Conservation (phyloP, 2,888 invertebrate species). For the Horisme vitalbata region DNA sequence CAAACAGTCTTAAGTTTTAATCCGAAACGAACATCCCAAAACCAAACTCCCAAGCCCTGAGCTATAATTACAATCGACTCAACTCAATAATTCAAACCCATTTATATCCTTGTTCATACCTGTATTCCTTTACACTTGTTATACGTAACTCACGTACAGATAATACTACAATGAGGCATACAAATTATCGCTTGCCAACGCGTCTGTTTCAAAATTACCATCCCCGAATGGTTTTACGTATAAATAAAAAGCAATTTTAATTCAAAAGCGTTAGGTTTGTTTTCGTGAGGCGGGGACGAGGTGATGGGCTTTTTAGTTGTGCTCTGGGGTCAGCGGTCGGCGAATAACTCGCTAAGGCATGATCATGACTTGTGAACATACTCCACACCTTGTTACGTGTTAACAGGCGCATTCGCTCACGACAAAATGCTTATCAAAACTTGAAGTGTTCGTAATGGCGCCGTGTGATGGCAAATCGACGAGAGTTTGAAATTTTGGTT, state of each 20-base stretch:
- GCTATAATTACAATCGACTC: constrained; percentile 59
- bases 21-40: constrained; percentile 25
- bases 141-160: constrained; percentile 74
- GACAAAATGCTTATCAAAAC: constrained; percentile 79
- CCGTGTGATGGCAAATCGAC: constrained; percentile 58
- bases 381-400: constrained; percentile 82
- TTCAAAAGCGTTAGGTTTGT: constrained; percentile 36
- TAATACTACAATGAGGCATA: constrained; percentile 79
- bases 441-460: constrained; percentile 53
- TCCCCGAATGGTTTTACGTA: constrained; percentile 42
- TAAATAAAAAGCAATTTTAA: constrained; percentile 36
- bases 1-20: constrained; percentile 8
- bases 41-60: constrained; percentile 37
- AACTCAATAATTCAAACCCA: constrained; percentile 60
- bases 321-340: constrained; percentile 74
- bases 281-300: constrained; percentile 19
- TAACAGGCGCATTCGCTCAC: constrained; percentile 82
- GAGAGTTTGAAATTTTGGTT: constrained; percentile 49
- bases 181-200: constrained; percentile 80
- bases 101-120: constrained; percentile 70
- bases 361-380: constrained; percentile 76
- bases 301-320: constrained; percentile 54
- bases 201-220: constrained; percentile 54
- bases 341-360: constrained; percentile 80
- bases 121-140: constrained; percentile 66